Base-by-base conservation (phyloP, 2,113 vertebrate species). In the Rallus limicola region DNA sequence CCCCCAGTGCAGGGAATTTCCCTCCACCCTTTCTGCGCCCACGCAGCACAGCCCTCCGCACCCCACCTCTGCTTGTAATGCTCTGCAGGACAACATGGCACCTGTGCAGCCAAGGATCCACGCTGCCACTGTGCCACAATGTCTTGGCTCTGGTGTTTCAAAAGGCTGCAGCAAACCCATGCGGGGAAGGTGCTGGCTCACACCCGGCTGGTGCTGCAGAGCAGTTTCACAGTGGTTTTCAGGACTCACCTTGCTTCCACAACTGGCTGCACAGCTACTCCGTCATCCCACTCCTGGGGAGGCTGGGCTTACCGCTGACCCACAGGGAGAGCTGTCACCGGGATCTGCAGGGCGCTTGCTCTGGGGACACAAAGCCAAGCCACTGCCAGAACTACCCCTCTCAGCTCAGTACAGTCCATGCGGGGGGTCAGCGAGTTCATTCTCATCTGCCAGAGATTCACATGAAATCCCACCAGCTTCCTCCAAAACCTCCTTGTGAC, bases 21-120 rank as follows among this genome's bases (percentile, higher is more conserved):
- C 44, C 44, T 19, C 44, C 44, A 19, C 44, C 44, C 33, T 59
- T 82, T 74, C 72, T 40, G 60, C 36, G 34, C 21, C 4, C 2
- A 0, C 3, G 36, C 3, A 3, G 52, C 38, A 0, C 1, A 26
- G n/a, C n/a, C 50, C 10, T 19, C 42, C 3, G 0, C n/a, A 16
- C n/a, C 1, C 0, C 7, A 1, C 8, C 52, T 36, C 62, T n/a
- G n/a, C 82, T 76, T 21, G 4, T 7, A 34, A 53, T 25, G 8
- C 42, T 75, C 38, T 33, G 9, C 3, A 26, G 44, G 42, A 70
- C 8, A 1, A 34, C 14, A 17, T 58, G 46, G 8, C 0, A 0
- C 9, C 17, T 23, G 8, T 38, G 5, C 12, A 31, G 28, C 38
- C 31, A 17, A 0, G 0, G 62, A 33, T 10, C 60, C 24, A 24